A percentile compares a stretch with the other conserved stretches of the same genome.
These are phyloP conservation scores for Cecropterus lyciades DNA, from an alignment of 1,140 invertebrate species.

Conservation along the genomic window DNA sequence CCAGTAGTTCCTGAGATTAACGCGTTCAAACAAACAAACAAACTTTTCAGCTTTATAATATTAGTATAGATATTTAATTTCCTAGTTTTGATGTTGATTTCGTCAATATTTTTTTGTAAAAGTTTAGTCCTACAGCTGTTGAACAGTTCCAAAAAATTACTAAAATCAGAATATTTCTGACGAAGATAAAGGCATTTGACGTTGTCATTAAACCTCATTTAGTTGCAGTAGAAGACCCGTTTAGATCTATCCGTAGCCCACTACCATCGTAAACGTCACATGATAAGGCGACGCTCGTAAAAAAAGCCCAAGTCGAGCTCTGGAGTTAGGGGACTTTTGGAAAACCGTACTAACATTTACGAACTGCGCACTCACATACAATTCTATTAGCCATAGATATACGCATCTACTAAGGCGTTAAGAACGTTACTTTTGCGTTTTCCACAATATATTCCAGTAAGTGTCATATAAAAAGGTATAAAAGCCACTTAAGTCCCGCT, in stretches of 20 bases:
- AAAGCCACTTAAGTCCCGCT: conserved; percentile 17
- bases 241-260: conserved; percentile 7
- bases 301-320: background rate
- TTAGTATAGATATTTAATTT: too few relatives aligned
- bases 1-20: too few relatives aligned
- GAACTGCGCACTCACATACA: background rate
- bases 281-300: conserved; percentile 8
- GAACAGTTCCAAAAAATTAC: too few relatives aligned
- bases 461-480: conserved; percentile 26
- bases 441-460: conserved; percentile 24
- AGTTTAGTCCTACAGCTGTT: too few relatives aligned
- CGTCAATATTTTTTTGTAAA: too few relatives aligned
- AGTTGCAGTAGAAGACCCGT: background rate
- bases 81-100: too few relatives aligned
- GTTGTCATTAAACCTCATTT: conserved; percentile 19
- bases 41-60: too few relatives aligned
- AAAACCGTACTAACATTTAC: conserved; percentile 2
- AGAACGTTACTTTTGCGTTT: conserved; percentile 11
- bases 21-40: too few relatives aligned
- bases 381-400: conserved; percentile 1
- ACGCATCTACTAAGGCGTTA: conserved; percentile 10
- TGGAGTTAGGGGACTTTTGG: background rate
- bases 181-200: background rate
- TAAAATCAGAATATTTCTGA: background rate
- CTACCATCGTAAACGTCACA: conserved; percentile 10